A percentile compares a stretch with the other conserved stretches of the same genome.
Conservation (phyloP, 2,888 invertebrate species). For the Ormyrus thymus region DNA sequence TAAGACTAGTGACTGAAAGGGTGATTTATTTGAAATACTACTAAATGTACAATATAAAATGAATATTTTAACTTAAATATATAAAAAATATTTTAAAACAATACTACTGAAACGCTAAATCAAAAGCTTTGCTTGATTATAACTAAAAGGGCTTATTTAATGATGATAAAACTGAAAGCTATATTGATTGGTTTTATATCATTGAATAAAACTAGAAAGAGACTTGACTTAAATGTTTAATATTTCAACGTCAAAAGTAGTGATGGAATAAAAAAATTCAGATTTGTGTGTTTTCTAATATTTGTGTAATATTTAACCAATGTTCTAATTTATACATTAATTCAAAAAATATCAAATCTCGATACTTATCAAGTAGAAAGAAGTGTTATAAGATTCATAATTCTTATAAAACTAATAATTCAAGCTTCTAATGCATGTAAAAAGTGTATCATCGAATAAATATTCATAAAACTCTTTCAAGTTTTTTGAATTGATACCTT, state of each 20-base stretch:
- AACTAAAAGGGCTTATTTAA: slow-evolving; percentile 9
- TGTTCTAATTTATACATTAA: slow-evolving; percentile 12
- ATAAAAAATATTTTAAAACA: slow-evolving; percentile 39
- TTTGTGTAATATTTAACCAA: no score
- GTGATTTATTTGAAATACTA: no score
- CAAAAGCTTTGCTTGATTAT: slow-evolving; percentile 3
- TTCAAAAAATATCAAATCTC: not conserved
- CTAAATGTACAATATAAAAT: slow-evolving; percentile 37
- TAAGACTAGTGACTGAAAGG: no score
- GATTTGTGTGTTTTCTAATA: no score
- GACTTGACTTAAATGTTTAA: not conserved
- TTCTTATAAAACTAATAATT: slow-evolving; percentile 36
- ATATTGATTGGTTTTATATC: not conserved
- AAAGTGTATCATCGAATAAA: slow-evolving; percentile 46
- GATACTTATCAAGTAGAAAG: slow-evolving; percentile 6
- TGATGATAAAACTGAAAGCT: not conserved
- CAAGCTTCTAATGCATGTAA: slow-evolving; percentile 41
- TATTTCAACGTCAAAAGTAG: not conserved
- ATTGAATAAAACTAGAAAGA: not conserved
- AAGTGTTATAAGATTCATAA: slow-evolving; percentile 13
- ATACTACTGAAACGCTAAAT: slow-evolving; percentile 1
- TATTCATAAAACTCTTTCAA: slow-evolving; percentile 30
- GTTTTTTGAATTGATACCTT: slow-evolving; percentile 30
- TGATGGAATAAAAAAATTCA: not conserved
- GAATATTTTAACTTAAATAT: slow-evolving; percentile 21